phyloP scores from a whole-genome alignment of 2,888 invertebrate genomes.

The Anoncus sp. region DNA sequence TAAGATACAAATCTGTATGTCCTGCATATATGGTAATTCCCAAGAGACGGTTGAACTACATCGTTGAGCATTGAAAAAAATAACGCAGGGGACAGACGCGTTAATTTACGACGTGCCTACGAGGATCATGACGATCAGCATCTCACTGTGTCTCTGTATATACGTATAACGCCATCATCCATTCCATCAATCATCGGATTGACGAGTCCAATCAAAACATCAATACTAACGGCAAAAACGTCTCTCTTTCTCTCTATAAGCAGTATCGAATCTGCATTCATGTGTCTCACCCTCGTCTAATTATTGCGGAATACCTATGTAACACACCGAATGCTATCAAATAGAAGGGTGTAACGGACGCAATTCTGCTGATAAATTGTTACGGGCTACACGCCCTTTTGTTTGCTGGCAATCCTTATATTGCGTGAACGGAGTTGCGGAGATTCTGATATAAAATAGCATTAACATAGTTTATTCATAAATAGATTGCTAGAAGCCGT shows the following conservation, averaged over 20 bases:
- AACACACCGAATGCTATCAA: neutral
- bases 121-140: constrained; percentile 11
- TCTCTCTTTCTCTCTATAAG: constrained; percentile 5
- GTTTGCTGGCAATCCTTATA: neutral
- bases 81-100: constrained; percentile 13
- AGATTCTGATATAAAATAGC: constrained; percentile 1
- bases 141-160: constrained; percentile 2
- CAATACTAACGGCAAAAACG: constrained; percentile 8
- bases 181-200: constrained; percentile 46
- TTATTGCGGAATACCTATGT: neutral
- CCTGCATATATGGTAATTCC: neutral
- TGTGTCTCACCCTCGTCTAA: constrained; percentile 4
- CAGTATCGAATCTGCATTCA: neutral
- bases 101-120: constrained; percentile 40
- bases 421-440: neutral
- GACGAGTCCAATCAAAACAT: constrained; percentile 49
- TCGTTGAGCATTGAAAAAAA: constrained; percentile 25
- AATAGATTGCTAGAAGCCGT: constrained; percentile 28
- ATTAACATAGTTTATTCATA: constrained; percentile 32
- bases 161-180: neutral
- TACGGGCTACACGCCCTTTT: neutral
- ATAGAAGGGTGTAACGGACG: neutral
- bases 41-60: neutral
- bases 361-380: neutral
- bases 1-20: too few species aligned